phyloP scores from a whole-genome alignment of 2,113 vertebrate genomes.

The Capreolus pygargus region DNA sequence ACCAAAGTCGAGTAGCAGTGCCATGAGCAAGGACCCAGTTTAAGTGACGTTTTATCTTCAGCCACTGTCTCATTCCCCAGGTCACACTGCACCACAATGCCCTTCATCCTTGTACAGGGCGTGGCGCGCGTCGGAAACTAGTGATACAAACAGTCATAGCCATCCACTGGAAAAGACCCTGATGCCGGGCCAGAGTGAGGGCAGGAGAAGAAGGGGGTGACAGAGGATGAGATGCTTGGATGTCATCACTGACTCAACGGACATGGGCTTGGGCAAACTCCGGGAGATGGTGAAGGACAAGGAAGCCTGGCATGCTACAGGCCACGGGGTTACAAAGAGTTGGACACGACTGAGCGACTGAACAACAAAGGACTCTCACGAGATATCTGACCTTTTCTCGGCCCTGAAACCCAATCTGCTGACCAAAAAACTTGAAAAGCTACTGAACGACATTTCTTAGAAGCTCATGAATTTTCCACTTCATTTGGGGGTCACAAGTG shows the following conservation, averaged over 20 bases:
- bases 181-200: not conserved
- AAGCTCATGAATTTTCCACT: not conserved
- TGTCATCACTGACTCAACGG: not conserved
- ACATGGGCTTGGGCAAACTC: not conserved
- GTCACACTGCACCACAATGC: not conserved
- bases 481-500: not conserved
- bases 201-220: not conserved
- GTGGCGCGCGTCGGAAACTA: not conserved
- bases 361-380: not conserved
- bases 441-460: not conserved
- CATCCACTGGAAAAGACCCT: not conserved
- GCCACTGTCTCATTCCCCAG: not conserved
- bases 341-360: not conserved
- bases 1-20: not conserved
- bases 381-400: not conserved
- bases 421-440: not conserved
- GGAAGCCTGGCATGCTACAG: not conserved
- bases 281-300: not conserved
- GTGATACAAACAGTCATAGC: not conserved
- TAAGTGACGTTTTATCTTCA: fast-evolving
- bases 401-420: not conserved
- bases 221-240: not conserved
- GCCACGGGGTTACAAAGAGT: not conserved
- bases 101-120: not conserved
- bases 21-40: not conserved